Percentiles rank a stretch among this genome's conserved stretches.
phyloP scores from a whole-genome alignment of 2,888 invertebrate genomes.

The Synanthedon formicaeformis region DNA sequence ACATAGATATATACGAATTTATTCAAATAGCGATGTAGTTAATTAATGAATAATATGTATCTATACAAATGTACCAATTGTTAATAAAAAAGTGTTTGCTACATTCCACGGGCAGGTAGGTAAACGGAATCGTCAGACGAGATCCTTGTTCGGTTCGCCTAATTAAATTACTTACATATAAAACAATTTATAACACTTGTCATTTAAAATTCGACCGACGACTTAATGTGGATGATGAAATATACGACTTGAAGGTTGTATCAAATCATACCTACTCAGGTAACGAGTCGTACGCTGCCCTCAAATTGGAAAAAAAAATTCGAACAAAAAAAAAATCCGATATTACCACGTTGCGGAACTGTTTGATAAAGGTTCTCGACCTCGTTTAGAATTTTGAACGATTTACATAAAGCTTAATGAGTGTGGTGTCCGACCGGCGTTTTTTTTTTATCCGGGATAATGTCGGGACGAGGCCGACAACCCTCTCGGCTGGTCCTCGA shows the following conservation, averaged over 20 bases:
- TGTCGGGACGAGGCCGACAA: slow-evolving; percentile 21
- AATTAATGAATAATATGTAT: neutral
- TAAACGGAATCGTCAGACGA: slow-evolving; percentile 5
- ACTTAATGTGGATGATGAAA: slow-evolving; percentile 37
- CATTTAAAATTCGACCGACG: slow-evolving; percentile 43
- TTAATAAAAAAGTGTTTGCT: slow-evolving; percentile 26
- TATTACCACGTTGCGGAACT: slow-evolving; percentile 31
- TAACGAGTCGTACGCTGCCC: slow-evolving; percentile 28
- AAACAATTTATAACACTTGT: slow-evolving; percentile 18
- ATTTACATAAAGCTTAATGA: slow-evolving; percentile 12
- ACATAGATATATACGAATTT: no score
- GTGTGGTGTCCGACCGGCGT: neutral
- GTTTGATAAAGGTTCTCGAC: slow-evolving; percentile 32
- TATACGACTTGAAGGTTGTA: slow-evolving; percentile 49
- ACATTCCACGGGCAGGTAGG: slow-evolving; percentile 9
- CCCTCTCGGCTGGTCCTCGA: slow-evolving; percentile 23
- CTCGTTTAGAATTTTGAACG: slow-evolving; percentile 24
- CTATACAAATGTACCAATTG: neutral
- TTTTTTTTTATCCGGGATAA: slow-evolving; percentile 17
- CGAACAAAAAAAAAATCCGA: slow-evolving; percentile 20
- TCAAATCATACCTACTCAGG: slow-evolving; percentile 31
- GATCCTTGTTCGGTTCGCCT: slow-evolving; percentile 18
- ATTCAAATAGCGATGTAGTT: no score
- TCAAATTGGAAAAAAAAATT: slow-evolving; percentile 18
- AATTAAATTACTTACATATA: slow-evolving; percentile 16